Conservation (phyloP, 2,113 vertebrate genomes). For the Halcyon malimbica region DNA sequence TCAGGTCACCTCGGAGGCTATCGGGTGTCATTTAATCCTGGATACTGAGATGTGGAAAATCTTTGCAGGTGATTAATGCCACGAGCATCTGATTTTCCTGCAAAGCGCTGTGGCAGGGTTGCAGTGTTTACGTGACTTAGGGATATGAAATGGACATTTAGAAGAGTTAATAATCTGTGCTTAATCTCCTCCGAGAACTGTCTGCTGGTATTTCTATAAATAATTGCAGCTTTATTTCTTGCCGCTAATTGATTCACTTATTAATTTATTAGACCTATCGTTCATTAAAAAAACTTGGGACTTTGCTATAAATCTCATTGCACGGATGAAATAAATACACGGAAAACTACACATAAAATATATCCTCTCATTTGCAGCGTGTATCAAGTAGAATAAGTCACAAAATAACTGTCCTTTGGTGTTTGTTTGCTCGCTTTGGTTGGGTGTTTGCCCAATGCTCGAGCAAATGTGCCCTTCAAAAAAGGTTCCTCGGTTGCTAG, state of each 20-base stretch:
- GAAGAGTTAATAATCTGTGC: constrained; percentile 23
- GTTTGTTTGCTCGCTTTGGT: background rate
- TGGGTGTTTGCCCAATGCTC: constrained; percentile 30
- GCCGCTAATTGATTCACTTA: background rate
- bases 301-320: background rate
- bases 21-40: constrained; percentile 6
- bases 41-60: background rate
- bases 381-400: background rate
- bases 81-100: background rate
- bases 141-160: constrained; percentile 18
- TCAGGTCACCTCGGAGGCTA: background rate
- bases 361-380: background rate
- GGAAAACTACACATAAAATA: background rate
- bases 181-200: constrained; percentile 15
- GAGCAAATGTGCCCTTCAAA: constrained; percentile 40
- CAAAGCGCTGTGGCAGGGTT: background rate
- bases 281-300: background rate
- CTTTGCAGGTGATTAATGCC: constrained; percentile 29
- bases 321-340: background rate
- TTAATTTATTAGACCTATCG: background rate
- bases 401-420: background rate
- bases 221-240: background rate
- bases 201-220: constrained; percentile 6
- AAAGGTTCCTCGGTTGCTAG: background rate
- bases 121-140: background rate